Evolutionary conservation across 1,140 invertebrate genomes (phyloP).

Genomic region (Caerostris extrusa): DNA sequence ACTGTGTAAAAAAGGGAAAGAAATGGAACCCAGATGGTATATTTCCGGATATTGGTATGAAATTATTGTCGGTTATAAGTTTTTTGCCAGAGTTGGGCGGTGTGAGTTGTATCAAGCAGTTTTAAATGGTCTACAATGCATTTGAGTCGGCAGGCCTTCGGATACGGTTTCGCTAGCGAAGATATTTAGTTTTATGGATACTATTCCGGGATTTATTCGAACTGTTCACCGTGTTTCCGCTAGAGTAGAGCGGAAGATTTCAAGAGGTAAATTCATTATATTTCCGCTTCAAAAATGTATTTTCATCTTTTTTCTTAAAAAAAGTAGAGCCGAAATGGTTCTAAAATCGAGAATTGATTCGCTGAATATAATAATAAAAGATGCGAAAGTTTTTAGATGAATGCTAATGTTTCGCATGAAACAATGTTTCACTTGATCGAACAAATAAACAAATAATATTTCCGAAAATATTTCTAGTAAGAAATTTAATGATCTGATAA

Average conservation of each 20-base stretch:
- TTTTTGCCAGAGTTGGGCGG: neutral
- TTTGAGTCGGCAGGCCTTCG: slow-evolving; percentile 11
- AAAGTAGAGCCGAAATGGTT: neutral
- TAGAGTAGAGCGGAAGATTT: neutral
- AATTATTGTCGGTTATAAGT: slow-evolving; percentile 75
- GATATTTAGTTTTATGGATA: slow-evolving; percentile 48
- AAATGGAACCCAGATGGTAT: slow-evolving; percentile 68
- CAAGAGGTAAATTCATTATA: slow-evolving; percentile 69
- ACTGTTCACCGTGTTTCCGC: neutral
- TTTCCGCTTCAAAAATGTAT: slow-evolving; percentile 11
- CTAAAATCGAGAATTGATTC: no score
- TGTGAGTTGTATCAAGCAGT: slow-evolving; percentile 41
- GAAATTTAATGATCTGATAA: no score
- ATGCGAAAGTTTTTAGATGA: no score
- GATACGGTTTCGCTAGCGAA: slow-evolving; percentile 45
- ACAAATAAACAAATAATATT: no score
- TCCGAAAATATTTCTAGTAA: no score
- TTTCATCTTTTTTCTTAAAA: neutral
- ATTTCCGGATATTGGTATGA: slow-evolving; percentile 72
- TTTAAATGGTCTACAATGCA: slow-evolving; percentile 65
- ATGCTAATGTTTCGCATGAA: no score
- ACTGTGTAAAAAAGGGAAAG: slow-evolving; percentile 41
- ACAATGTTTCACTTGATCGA: no score
- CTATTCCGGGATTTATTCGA: slow-evolving; percentile 47
- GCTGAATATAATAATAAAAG: no score